Evolutionary conservation across 2,797 vertebrate species (phyloP).

Genomic region (Notoglanidium macrostoma): DNA sequence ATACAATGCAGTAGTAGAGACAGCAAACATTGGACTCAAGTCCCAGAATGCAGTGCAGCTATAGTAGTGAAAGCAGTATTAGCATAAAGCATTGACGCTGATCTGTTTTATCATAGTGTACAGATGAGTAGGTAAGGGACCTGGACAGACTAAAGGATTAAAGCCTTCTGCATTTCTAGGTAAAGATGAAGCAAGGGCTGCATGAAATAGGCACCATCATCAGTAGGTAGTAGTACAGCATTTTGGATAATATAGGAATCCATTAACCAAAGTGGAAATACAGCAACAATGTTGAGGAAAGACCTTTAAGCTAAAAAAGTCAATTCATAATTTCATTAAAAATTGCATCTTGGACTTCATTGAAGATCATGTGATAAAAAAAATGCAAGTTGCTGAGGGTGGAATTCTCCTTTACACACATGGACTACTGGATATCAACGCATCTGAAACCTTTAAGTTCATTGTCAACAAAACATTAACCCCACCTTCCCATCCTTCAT

Average conservation of each 20-base stretch:
- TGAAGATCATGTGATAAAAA: not conserved
- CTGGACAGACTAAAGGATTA: not conserved
- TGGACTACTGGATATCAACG: not conserved
- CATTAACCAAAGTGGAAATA: not conserved
- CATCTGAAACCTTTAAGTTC: not conserved
- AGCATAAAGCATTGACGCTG: not conserved
- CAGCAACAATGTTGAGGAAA: not conserved
- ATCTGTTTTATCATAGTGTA: not conserved
- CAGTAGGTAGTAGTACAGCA: not conserved
- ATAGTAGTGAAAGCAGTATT: not conserved
- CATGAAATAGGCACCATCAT: not conserved
- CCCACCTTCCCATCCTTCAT: not conserved
- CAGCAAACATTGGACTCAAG: not conserved
- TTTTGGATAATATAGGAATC: not conserved
- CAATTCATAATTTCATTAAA: not conserved
- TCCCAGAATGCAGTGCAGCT: not conserved
- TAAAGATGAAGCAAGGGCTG: not conserved
- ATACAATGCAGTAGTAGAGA: not conserved
- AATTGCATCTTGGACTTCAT: not conserved
- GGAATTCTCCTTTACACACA: not conserved
- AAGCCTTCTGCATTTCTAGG: not conserved
- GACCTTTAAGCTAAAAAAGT: not conserved
- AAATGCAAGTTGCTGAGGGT: not conserved
- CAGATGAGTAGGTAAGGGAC: not conserved
- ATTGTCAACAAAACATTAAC: slow-evolving; percentile 1